Base-by-base conservation (phyloP, 2,888 invertebrate genomes). In the Brenthis daphne region DNA sequence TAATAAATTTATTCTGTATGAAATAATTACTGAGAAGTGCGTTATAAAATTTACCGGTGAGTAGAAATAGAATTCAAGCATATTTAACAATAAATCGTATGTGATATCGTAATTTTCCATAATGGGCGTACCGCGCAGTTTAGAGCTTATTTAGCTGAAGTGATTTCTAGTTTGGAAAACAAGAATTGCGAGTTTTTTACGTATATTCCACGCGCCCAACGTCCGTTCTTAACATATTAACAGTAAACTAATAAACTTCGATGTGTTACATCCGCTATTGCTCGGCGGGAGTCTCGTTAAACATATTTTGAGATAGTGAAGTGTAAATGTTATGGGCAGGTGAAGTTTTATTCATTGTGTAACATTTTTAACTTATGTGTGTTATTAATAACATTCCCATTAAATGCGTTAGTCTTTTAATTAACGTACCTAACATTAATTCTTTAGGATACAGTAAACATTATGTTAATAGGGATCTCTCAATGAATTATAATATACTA, bases 201-300 rank as follows among this genome's bases (percentile, higher is more conserved):
- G 37, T 43, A 43, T 43, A 43, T 65, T 72, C 76, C 77, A 76
- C 79, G 74, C 79, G 71, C 74, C 77, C 76, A 76, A 77, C 71
- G 73, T 50, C 48, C 14, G 16, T 76, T 76, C 75, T 72, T 80
- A 77, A 79, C 77, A 78, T 75, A 76, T 70, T 85, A 87, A 87
- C 86, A 83, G 85, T 87, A 84, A 81, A 84, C 77, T 73, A 83
- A 85, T 87, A 84, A 81, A 84, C 77, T 73, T 77, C 74, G 75
- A 83, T 84, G 83, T 85, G 82, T 79, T 82, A 85, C 83, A 79
- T 83, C 89, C 87, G 88, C 84, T 87, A 83, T n/a, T 37, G 16
- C 65, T 53, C 75, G 68, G 85, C 79, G 85, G 86, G 86, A 80
- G 86, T 71, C 71, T 69, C 70, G 69, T 69, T 72, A 65, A 73